Evolutionary conservation across 1,140 invertebrate genomes (phyloP), one percentile per base, ranked within the genome.

Genomic region (Gryon sp.): DNA sequence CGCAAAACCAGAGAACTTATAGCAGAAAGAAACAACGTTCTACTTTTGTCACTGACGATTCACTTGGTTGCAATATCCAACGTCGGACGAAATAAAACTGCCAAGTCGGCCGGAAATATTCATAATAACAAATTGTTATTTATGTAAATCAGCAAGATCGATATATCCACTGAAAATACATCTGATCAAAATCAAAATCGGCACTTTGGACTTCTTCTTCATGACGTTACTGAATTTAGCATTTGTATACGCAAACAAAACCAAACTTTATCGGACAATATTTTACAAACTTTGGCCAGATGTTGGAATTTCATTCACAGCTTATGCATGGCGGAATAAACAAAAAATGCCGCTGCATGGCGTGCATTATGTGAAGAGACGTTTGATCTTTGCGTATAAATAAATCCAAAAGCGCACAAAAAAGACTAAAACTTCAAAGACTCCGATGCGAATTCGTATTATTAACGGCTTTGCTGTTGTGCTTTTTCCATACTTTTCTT

Each of bases 81-180:
- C 11, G 26, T 38, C 30, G 36, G n/a, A 14, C 28, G 50, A 46
- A 55, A 55, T 55, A 66, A 65, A 66, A 38, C 62, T 66, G 62
- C 55, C 62, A 66, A 46, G 18, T 55, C 62, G 50, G 19, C 48
- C 50, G 26, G n/a, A 66, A 55, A 66, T 36, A 55, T 45, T 66
- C 62, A 36, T 55, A 46, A 66, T 36, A 66, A 66, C 50, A 66
- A 66, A 52, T 52, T 66, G 34, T 38, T 55, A 66, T 66, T n/a
- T 66, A 66, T 66, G 62, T 40, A 66, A 66, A 55, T 66, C 53
- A 32, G 11, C 12, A 1, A 26, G 62, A 66, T 55, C 62, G 36
- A 66, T 66, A 55, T 4, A 36, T 28, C 26, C 26, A 28, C 6
- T 28, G 7, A 28, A n/a, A n/a, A n/a, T n/a, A n/a, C n/a, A n/a